These are phyloP conservation scores for Cheirogaleus medius DNA, from an alignment of 2,113 vertebrate species.

Conservation along the genomic window DNA sequence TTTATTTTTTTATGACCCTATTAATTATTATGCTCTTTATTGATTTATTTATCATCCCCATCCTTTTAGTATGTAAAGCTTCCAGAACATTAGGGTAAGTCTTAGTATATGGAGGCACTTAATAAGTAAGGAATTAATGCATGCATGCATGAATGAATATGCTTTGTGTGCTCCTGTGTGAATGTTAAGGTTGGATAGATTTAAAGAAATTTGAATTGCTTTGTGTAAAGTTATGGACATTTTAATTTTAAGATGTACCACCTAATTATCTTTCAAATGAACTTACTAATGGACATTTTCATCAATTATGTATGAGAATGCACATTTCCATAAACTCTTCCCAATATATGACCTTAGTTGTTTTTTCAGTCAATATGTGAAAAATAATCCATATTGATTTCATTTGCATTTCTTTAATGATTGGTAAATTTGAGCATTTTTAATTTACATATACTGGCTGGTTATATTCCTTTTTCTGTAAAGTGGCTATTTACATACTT, in stretches of 20 bases:
- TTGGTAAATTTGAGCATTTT: background rate
- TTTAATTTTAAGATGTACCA: background rate
- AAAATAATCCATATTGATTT: background rate
- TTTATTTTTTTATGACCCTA: background rate
- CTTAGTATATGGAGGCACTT: background rate
- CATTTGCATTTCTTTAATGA: background rate
- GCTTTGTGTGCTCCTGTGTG: background rate
- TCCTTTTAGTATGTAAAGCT: background rate
- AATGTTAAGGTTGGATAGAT: background rate
- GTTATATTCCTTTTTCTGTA: background rate
- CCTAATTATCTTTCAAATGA: background rate
- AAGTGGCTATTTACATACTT: background rate
- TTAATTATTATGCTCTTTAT: background rate
- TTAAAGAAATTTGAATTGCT: conserved; percentile 15
- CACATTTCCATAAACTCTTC: background rate
- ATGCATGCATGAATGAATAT: background rate
- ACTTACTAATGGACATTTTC: background rate
- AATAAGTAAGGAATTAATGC: background rate
- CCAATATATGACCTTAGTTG: background rate
- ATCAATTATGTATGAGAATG: background rate
- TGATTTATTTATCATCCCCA: background rate
- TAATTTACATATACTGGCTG: background rate
- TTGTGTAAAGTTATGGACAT: background rate
- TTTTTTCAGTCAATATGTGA: background rate
- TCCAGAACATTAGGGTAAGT: background rate